Base-by-base conservation (phyloP, 2,888 invertebrate genomes). In the Luffia ferchaultella region DNA sequence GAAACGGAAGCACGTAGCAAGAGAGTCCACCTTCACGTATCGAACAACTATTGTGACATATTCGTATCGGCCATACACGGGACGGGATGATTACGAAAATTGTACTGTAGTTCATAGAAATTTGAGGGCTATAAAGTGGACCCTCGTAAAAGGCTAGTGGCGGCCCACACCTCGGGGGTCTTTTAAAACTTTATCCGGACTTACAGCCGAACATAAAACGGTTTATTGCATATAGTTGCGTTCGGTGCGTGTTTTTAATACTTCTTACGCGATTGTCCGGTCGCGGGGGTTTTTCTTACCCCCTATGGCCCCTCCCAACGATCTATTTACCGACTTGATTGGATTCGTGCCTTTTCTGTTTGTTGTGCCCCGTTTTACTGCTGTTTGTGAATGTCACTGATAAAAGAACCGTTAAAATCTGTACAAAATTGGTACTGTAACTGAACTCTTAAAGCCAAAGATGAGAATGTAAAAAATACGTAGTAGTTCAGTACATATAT, bases 281-380 rank as follows among this genome's bases (percentile, higher is more conserved):
- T n/a, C n/a, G 20, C 51, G 5, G 30, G 30, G 5, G 30, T 43
- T 42, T 43, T 43, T 43, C 49, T 20, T 20, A 43, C 12, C 42
- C n/a, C n/a, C 19, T 3, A 18, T 19, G 46, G 54, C 56, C 58
- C 48, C 56, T 54, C 55, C 50, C 20, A 54, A 50, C 54, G 46
- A 55, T 56, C 60, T 79, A 75, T 80, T 78, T 76, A 70, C 78
- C 58, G 58, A 73, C 70, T 73, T 76, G 79, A 80, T 80, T 80
- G 79, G 74, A 73, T 73, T 74, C 76, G 78, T 77, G 78, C 73
- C 68, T 68, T 72, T 76, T 77, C 68, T 77, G 76, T 80, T 78
- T 77, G 49, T 43, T 16, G 30, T 30, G 30, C 30, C 30, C 5
- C 3, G 30, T 30, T 30, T 30, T 30, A 30, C 30, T 30, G 30